Evolutionary conservation across 2,888 invertebrate species (phyloP).

Genomic region (Athrips mouffetella): DNA sequence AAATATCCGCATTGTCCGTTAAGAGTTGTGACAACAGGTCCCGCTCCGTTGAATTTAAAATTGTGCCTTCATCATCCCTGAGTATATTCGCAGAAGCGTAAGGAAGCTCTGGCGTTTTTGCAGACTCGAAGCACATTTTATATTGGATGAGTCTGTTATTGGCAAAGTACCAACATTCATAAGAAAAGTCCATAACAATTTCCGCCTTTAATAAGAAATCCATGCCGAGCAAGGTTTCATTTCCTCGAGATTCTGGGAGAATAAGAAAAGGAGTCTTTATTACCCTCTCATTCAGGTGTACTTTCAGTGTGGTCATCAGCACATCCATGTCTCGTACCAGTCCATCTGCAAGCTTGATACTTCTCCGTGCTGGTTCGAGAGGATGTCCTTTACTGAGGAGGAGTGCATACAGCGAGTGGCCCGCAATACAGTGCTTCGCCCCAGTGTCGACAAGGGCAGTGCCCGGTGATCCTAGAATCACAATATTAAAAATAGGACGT

Average conservation of each 20-base stretch:
- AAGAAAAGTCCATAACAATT: neutral
- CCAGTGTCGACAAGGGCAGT: constrained; percentile 14
- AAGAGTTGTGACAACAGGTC: neutral
- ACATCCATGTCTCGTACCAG: neutral
- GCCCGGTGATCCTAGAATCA: constrained; percentile 9
- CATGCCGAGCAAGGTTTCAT: constrained; percentile 8
- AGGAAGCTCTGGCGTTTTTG: too few relatives aligned
- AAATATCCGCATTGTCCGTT: neutral
- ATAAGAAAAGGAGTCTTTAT: constrained; percentile 1
- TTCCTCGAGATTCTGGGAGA: neutral
- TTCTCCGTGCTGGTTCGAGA: neutral
- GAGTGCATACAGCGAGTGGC: constrained; percentile 13
- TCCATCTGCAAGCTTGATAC: constrained; percentile 8
- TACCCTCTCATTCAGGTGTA: neutral
- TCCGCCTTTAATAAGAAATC: neutral
- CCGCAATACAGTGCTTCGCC: constrained; percentile 18
- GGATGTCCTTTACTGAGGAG: constrained; percentile 5
- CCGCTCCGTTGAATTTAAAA: neutral
- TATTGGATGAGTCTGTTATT: neutral
- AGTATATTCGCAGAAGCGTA: too few relatives aligned
- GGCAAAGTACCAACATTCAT: neutral
- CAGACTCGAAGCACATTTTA: constrained; percentile 1
- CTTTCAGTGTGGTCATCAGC: neutral
- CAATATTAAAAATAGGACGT: constrained; percentile 5
- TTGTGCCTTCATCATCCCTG: neutral